Evolutionary conservation across 2,888 invertebrate species (phyloP), one percentile per base, ranked within the genome.

Genomic region (Leptogaster cylindrica): DNA sequence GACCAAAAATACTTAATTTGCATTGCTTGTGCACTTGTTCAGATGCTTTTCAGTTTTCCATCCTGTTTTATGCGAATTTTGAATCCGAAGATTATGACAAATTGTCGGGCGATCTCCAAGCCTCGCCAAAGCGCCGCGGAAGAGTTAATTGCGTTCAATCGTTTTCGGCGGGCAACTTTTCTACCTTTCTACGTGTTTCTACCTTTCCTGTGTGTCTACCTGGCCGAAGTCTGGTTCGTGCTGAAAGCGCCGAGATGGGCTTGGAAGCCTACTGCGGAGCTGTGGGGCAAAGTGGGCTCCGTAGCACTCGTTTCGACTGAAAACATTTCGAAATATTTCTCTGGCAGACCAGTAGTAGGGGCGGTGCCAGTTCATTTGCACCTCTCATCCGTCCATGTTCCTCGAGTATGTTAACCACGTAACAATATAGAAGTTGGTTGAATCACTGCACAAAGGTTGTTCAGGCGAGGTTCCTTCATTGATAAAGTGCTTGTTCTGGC

Each of bases 281-380:
- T 20, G 31, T 52, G 52, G 33, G 33, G 52, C 52, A 33, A 20
- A 52, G 52, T 28, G 4, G 44, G 44, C 3, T n/a, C 8, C 7
- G 44, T 52, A 20, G 52, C 31, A 36, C 36, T 52, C 18, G 52
- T 16, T 52, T 52, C 52, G 52, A 52, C 33, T 52, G 52, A 52
- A 52, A 52, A 52, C 52, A 52, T 52, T 52, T 52, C 52, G 52
- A 52, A 52, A 52, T 31, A 52, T 52, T 52, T 52, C 52, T 31
- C 41, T 20, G 20, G 4, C 20, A 36, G 41, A 58, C 39, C 58
- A 58, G 58, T 23, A 58, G 58, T 58, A 58, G 58, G 58, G 58
- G 58, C 58, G 58, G 58, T 58, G 58, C 27, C 39, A 58, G 58
- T 58, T 58, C 58, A 58, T 58, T 58, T 58, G 58, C 58, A 58